Evolutionary conservation across 2,888 invertebrate species (phyloP).

Genomic region (Rhagium mordax): DNA sequence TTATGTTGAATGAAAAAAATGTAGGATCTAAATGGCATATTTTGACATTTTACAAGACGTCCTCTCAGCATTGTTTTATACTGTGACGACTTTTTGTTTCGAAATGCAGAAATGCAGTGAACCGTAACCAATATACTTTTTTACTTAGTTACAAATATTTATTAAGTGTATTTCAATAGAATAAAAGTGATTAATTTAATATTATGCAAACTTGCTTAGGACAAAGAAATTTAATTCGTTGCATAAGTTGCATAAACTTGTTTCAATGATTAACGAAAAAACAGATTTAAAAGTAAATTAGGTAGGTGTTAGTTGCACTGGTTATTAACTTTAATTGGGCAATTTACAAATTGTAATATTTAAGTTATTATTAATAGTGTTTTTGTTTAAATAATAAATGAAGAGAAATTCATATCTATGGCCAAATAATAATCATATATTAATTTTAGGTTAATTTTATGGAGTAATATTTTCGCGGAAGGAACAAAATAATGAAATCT

Average conservation of each 20-base stretch:
- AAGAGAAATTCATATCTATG: too few relatives aligned
- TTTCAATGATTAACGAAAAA: not conserved
- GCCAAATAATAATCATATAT: too few relatives aligned
- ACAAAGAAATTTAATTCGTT: slow-evolving; percentile 10
- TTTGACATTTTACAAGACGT: slow-evolving; percentile 14
- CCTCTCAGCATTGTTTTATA: too few relatives aligned
- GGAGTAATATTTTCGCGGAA: too few relatives aligned
- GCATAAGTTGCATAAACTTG: slow-evolving; percentile 3
- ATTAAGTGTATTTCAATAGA: slow-evolving; percentile 13
- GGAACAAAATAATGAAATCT: too few relatives aligned
- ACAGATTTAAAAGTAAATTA: not conserved
- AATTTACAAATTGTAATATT: not conserved
- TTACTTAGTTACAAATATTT: slow-evolving; percentile 23
- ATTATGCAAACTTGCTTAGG: slow-evolving; percentile 21
- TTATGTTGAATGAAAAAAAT: slow-evolving; percentile 7
- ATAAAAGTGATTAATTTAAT: slow-evolving; percentile 21
- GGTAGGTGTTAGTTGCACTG: not conserved
- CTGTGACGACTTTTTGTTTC: too few relatives aligned
- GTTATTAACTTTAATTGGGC: not conserved
- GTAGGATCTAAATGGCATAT: slow-evolving; percentile 1
- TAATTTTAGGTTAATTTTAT: too few relatives aligned
- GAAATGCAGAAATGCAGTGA: slow-evolving; percentile 20
- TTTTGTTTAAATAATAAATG: not conserved
- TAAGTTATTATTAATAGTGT: not conserved
- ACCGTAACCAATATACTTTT: slow-evolving; percentile 20